Conservation (phyloP, 2,888 invertebrate genomes). For the Drosophila infuscata region DNA sequence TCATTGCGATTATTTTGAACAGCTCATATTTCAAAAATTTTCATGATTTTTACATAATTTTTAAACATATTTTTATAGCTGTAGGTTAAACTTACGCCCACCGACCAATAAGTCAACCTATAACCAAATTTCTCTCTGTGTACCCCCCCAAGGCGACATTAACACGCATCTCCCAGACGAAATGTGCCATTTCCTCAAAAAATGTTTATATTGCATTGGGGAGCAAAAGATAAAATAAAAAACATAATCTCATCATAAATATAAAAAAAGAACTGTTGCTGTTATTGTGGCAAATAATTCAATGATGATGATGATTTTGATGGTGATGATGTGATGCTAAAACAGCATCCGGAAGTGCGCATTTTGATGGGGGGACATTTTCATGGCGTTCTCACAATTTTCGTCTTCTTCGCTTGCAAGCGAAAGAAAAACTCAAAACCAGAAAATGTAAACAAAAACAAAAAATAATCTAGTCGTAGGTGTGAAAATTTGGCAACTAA, state of each 20-base stretch:
- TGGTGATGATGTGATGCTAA: conserved; percentile 34
- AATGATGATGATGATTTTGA: background rate
- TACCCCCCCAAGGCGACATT: background rate
- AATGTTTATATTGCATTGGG: conserved; percentile 1
- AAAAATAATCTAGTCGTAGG: conserved; percentile 2
- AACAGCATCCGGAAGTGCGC: conserved; percentile 73
- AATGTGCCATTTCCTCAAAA: background rate
- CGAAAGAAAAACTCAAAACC: conserved; percentile 27
- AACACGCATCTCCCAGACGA: background rate
- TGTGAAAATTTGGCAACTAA: conserved; percentile 38
- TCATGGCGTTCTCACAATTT: conserved; percentile 26
- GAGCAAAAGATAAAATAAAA: background rate
- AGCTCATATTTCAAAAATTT: too few species aligned
- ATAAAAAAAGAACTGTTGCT: conserved; percentile 42
- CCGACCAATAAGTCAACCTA: background rate
- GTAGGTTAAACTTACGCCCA: background rate
- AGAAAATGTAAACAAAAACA: conserved; percentile 38
- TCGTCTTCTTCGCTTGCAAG: conserved; percentile 4
- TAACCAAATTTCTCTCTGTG: background rate
- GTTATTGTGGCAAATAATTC: conserved; percentile 44
- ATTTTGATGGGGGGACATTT: conserved; percentile 59
- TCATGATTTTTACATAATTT: too few species aligned
- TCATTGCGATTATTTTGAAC: too few species aligned
- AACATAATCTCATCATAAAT: conserved; percentile 25
- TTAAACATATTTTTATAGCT: too few species aligned